A percentile compares a stretch with the other conserved stretches of the same genome.
Conservation (phyloP, 2,113 vertebrate genomes). For the Chaetorhynchus papuensis region DNA sequence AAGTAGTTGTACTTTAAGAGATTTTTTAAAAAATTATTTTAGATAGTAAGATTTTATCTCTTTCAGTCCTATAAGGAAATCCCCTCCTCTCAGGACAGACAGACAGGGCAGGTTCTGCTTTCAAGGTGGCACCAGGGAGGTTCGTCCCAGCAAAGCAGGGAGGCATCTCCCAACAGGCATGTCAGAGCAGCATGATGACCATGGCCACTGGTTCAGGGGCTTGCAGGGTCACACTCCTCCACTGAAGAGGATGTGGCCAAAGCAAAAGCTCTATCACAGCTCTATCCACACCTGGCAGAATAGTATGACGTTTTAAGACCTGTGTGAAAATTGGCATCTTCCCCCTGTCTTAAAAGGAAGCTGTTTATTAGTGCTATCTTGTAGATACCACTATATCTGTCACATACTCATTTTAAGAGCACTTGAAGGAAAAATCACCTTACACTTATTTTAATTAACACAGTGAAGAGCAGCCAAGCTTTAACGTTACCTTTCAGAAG, state of each 20-base stretch:
- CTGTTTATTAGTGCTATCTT: not conserved
- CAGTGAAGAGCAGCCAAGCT: not conserved
- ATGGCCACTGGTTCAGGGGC: not conserved
- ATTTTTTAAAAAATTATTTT: not conserved
- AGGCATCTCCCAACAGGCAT: not conserved
- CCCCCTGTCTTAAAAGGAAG: not conserved
- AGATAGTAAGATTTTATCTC: not conserved
- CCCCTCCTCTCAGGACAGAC: not conserved
- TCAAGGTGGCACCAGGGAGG: not conserved
- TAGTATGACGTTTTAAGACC: not conserved
- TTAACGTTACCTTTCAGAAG: constrained; percentile 88
- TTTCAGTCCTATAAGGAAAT: not conserved
- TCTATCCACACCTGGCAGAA: not conserved
- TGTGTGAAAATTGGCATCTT: not conserved
- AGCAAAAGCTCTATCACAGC: not conserved
- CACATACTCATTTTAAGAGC: not conserved
- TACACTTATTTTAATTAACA: not conserved
- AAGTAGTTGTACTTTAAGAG: not conserved
- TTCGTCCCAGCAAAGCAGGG: not conserved
- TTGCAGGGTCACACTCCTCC: not conserved
- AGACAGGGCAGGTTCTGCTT: not conserved
- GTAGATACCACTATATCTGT: not conserved
- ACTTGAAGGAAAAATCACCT: not conserved
- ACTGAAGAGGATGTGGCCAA: not conserved
- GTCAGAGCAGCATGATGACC: not conserved